Percentiles rank a stretch among this genome's conserved stretches.
Evolutionary conservation across 2,113 vertebrate species (phyloP).

Genomic region (Ibidorhyncha struthersii): DNA sequence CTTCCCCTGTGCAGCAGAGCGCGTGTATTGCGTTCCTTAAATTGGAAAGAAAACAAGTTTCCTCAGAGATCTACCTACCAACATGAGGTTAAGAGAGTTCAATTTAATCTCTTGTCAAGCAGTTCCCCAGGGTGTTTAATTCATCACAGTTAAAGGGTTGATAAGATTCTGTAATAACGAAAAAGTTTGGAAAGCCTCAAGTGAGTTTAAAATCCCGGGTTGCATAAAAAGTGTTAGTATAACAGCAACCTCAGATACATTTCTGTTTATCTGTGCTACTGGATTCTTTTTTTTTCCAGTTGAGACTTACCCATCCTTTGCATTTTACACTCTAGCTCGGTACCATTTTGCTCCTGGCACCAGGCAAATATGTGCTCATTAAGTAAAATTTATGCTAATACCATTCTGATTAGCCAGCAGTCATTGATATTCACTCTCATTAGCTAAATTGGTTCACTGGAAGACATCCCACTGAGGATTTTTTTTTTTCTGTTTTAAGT

Average conservation of each 20-base stretch:
- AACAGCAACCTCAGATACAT: not conserved
- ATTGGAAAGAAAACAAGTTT: not conserved
- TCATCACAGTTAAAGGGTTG: slow-evolving; percentile 34
- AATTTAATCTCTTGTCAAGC: not conserved
- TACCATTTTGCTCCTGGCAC: slow-evolving; percentile 12
- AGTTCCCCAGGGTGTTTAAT: slow-evolving; percentile 41
- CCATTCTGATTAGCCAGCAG: slow-evolving; percentile 54
- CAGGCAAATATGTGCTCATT: slow-evolving; percentile 40
- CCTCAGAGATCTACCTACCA: not conserved
- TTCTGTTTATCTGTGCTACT: slow-evolving; percentile 16
- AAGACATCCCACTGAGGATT: not conserved
- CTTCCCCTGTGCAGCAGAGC: not conserved
- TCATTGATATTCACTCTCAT: slow-evolving; percentile 63
- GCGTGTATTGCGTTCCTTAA: not conserved
- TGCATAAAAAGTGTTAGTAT: not conserved
- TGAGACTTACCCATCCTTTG: not conserved
- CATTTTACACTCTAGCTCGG: not conserved
- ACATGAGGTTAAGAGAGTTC: slow-evolving; percentile 25
- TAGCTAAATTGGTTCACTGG: slow-evolving; percentile 54
- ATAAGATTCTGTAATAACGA: slow-evolving; percentile 17
- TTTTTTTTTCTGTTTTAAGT: slow-evolving; percentile 23
- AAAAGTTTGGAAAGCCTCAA: slow-evolving; percentile 10
- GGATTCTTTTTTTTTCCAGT: not conserved
- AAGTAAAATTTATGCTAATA: slow-evolving; percentile 64
- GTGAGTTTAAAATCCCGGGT: not conserved